Conservation (phyloP, 1,140 invertebrate genomes). For the Lanistes nyassanus region DNA sequence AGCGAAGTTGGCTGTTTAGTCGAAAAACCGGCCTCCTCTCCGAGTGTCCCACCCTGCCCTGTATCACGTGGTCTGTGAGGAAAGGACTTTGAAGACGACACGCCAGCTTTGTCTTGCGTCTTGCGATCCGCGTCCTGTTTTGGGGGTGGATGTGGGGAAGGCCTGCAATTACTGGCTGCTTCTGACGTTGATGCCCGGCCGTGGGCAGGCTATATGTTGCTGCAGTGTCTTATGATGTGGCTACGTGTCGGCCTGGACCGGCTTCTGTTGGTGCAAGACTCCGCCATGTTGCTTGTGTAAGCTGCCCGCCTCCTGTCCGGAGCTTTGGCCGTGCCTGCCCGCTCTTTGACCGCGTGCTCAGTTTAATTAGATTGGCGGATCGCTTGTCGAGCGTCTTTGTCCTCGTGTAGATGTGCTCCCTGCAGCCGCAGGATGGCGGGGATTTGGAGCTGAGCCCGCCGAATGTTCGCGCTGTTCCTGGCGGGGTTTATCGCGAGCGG, state of each 20-base stretch:
- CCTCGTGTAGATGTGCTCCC: background rate
- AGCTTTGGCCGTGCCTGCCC: background rate
- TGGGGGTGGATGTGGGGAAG: too few species aligned
- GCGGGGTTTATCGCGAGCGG: too few species aligned
- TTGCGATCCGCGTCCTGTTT: too few species aligned
- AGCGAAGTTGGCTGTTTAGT: too few species aligned
- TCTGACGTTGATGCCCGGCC: background rate
- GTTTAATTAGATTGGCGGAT: constrained; percentile 3
- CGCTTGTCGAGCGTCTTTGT: background rate
- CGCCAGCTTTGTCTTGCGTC: too few species aligned
- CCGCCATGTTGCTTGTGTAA: constrained; percentile 9
- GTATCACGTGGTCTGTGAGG: too few species aligned
- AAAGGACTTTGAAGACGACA: too few species aligned
- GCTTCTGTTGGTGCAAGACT: constrained; percentile 4
- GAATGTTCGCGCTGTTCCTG: too few species aligned
- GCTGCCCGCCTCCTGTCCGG: background rate
- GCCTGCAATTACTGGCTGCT: too few species aligned
- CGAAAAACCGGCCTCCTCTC: too few species aligned
- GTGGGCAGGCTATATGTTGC: background rate
- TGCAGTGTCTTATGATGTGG: constrained; percentile 1
- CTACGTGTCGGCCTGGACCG: background rate
- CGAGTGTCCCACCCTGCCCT: too few species aligned
- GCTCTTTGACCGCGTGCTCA: background rate
- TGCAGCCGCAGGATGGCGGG: background rate
- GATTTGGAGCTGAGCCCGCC: background rate